Percentiles rank a stretch among this genome's conserved stretches.
phyloP scores from a whole-genome alignment of 2,888 invertebrate genomes.

The Liodrosophila aerea region DNA sequence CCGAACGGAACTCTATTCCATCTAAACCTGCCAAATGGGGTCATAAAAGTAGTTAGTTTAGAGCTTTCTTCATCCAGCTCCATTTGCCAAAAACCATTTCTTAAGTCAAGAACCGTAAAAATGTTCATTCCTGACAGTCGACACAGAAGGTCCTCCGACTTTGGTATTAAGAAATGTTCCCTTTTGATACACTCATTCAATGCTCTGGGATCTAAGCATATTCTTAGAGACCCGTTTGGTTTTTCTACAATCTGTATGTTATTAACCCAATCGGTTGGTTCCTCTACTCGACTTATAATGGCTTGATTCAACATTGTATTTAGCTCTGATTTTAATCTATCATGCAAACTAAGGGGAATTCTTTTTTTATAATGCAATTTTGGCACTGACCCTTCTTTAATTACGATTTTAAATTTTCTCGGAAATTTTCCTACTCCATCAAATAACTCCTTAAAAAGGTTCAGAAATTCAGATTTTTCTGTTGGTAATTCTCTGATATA shows the following conservation, averaged over 20 bases:
- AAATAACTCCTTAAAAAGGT: no score
- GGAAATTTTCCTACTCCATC: neutral
- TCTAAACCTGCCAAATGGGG: conserved; percentile 47
- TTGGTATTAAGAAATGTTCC: conserved; percentile 62
- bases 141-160: conserved; percentile 38
- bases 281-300: conserved; percentile 48
- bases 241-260: conserved; percentile 55
- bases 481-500: no score
- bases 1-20: conserved; percentile 67
- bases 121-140: conserved; percentile 23
- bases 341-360: neutral
- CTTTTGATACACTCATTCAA: conserved; percentile 57
- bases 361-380: neutral
- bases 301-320: conserved; percentile 13
- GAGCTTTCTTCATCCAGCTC: conserved; percentile 24
- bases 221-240: conserved; percentile 38
- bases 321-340: no score
- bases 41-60: conserved; percentile 11
- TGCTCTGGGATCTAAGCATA: conserved; percentile 55
- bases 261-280: conserved; percentile 52
- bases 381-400: neutral
- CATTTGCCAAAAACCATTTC: conserved; percentile 38
- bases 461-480: no score
- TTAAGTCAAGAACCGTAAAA: conserved; percentile 39
- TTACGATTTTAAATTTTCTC: neutral